Evolutionary conservation across 64 coral and sea anemone genomes (phyloP).

Genomic region (Montipora capricornis): DNA sequence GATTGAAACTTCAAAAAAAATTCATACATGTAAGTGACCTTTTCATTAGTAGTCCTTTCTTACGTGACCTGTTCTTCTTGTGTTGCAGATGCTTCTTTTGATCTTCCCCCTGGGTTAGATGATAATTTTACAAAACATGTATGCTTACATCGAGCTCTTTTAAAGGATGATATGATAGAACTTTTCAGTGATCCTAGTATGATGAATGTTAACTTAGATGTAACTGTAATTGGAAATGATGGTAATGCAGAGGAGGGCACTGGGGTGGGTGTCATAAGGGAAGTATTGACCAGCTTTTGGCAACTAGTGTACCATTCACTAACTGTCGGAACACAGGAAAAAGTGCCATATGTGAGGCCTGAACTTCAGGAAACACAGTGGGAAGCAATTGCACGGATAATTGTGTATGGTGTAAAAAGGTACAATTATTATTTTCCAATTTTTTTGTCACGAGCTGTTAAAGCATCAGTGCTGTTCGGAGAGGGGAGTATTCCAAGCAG

Average conservation of each 20-base stretch:
- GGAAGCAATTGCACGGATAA: not conserved
- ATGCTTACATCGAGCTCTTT: slow-evolving; percentile 18
- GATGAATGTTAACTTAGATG: slow-evolving; percentile 45
- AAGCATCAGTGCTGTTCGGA: too few relatives aligned
- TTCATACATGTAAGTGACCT: not conserved
- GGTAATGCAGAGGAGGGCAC: slow-evolving; percentile 57
- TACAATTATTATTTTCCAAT: too few relatives aligned
- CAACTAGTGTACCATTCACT: slow-evolving; percentile 42
- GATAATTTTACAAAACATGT: not conserved
- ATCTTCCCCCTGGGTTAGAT: not conserved
- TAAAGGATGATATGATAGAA: not conserved
- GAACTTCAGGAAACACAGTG: not conserved
- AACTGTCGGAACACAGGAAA: not conserved
- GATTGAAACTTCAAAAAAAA: not conserved
- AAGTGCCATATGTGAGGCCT: not conserved
- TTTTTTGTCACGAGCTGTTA: too few relatives aligned
- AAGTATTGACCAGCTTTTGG: slow-evolving; percentile 61
- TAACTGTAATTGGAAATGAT: slow-evolving; percentile 48
- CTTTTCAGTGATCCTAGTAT: slow-evolving; percentile 55
- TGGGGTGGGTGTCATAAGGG: slow-evolving; percentile 44
- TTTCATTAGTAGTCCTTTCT: not conserved
- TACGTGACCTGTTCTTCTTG: not conserved
- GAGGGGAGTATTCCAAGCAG: too few relatives aligned
- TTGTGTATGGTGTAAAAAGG: too few relatives aligned
- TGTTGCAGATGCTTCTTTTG: not conserved